phyloP scores from a whole-genome alignment of 64 coral and sea anemone species.

The Trachythela sp. region DNA sequence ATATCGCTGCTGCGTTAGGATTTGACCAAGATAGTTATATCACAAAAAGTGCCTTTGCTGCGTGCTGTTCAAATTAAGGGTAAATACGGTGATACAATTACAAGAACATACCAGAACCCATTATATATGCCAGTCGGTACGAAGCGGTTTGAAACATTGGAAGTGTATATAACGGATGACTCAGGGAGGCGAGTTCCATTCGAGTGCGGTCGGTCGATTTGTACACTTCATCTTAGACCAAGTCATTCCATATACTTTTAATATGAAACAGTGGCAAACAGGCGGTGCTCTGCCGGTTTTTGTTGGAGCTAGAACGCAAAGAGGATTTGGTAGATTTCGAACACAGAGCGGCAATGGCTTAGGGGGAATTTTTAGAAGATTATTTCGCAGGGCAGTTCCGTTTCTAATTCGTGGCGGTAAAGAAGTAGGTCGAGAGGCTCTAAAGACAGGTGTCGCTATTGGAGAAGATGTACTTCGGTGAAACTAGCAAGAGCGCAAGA shows the following conservation, averaged over 20 bases:
- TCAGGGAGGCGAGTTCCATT: background rate
- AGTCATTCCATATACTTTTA: background rate
- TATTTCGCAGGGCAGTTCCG: background rate
- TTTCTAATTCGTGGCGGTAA: background rate
- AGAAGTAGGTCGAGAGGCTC: background rate
- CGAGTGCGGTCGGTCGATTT: background rate
- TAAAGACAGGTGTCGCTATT: background rate
- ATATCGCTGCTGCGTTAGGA: background rate
- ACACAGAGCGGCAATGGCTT: background rate
- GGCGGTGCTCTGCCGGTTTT: background rate
- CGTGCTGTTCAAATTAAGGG: background rate
- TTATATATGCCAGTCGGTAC: background rate
- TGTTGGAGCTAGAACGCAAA: background rate
- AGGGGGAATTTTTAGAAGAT: background rate
- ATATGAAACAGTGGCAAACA: background rate
- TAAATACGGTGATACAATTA: background rate
- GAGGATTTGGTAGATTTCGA: background rate
- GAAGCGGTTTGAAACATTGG: background rate
- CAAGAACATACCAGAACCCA: background rate
- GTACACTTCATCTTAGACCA: conserved; percentile 6
- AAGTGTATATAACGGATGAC: background rate
- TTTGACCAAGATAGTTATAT: background rate
- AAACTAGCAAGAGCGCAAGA: too few relatives aligned
- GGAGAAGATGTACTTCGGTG: background rate
- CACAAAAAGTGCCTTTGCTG: background rate